These are phyloP conservation scores for Drosophila leonis DNA, from an alignment of 2,888 invertebrate genomes.

Conservation along the genomic window DNA sequence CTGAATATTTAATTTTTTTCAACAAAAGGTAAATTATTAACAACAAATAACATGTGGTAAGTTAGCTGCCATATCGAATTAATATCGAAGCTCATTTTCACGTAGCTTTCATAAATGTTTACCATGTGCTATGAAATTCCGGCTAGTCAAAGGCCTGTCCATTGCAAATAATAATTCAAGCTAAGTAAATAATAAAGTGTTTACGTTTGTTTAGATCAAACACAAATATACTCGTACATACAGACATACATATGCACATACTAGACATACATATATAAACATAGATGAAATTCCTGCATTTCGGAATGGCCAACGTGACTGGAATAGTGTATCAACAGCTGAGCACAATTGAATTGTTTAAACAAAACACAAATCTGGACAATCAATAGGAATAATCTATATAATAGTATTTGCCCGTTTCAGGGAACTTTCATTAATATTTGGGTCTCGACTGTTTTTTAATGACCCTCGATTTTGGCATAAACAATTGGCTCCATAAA, in stretches of 20 bases:
- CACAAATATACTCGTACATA: background rate
- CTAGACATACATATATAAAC: background rate
- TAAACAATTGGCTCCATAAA: conserved; percentile 56
- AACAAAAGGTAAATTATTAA: conserved; percentile 32
- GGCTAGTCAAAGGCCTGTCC: conserved; percentile 16
- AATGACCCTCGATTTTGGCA: conserved; percentile 62
- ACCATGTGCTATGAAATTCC: conserved; percentile 33
- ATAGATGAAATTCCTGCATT: conserved; percentile 18
- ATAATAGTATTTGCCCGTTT: conserved; percentile 25
- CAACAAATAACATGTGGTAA: conserved; percentile 44
- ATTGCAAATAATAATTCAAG: conserved; percentile 17
- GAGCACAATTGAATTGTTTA: conserved; percentile 10
- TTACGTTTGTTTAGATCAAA: background rate
- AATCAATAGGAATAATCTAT: conserved; percentile 32
- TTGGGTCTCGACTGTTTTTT: conserved; percentile 58
- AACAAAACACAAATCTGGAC: conserved; percentile 33
- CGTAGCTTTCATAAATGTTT: conserved; percentile 1
- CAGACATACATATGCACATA: background rate
- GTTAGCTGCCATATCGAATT: conserved; percentile 3
- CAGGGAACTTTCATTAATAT: conserved; percentile 57
- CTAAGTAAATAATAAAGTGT: conserved; percentile 17
- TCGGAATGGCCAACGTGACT: conserved; percentile 42
- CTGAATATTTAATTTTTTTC: conserved; percentile 14
- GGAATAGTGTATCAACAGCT: conserved; percentile 10
- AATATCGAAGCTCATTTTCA: conserved; percentile 10